Evolutionary conservation across 2,888 invertebrate genomes (phyloP), one percentile per base, ranked within the genome.

Genomic region (Julus scanicus): DNA sequence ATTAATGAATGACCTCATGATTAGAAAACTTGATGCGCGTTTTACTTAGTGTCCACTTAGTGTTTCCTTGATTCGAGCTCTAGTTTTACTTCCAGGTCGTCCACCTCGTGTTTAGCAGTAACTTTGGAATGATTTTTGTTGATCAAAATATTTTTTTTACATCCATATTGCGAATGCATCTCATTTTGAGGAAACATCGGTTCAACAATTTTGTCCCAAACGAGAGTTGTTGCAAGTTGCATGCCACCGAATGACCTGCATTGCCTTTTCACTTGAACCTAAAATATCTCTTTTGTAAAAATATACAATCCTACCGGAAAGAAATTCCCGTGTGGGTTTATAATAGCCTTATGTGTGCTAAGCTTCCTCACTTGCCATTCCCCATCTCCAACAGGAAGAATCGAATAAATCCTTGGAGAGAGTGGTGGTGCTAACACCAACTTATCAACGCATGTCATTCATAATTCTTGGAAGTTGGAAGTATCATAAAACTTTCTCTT

Each of bases 301-400:
- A 80, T 37, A 80, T 37, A 20, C 80, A 80, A 80, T 80, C 13
- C n/a, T 80, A 80, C 80, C 80, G 80, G 80, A 80, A 80, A 80
- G 80, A 80, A 80, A 37, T 80, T 11, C 20, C 29, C 11, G 80
- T 37, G 80, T 80, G 80, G 71, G 29, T 20, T 80, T 37, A 80
- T 80, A 80, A 80, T 80, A 13, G 80, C 80, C 37, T 80, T 44
- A 29, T 29, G 37, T 80, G 80, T 80, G 80, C 37, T 80, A 3
- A 80, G 80, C 80, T 80, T 80, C 80, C 80, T 80, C 20, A 20
- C 80, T 71, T 20, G 20, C 5, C 80, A 80, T 80, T 8, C 80
- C 44, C 80, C 80, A 80, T 80, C 71, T 71, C 71, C 71, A 20
- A 8, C 80, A 80, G 80, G 80, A 80, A 80, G 44, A 80, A 63